Percentiles rank a stretch among this genome's conserved stretches.
Conservation (phyloP, 2,113 vertebrate genomes). For the Gasterosteus nipponicus region DNA sequence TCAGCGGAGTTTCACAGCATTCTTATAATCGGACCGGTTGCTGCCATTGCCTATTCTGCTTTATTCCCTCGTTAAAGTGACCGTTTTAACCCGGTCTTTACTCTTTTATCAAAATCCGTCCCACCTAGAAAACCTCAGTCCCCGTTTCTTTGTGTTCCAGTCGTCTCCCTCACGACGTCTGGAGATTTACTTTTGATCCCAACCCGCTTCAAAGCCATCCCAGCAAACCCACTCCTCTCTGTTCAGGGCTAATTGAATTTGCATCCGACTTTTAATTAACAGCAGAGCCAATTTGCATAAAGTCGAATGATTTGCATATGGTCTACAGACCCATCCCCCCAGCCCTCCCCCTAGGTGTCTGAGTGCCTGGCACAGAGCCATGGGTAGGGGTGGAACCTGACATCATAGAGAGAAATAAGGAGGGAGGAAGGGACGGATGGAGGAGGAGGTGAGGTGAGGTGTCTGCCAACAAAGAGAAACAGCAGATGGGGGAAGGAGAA, state of each 20-base stretch:
- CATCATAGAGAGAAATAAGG: conserved; percentile 19
- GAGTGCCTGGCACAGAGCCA: conserved; percentile 68
- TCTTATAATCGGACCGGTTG: conserved; percentile 10
- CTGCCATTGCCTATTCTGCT: not conserved
- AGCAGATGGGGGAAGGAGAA: conserved; percentile 54
- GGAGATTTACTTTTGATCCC: conserved; percentile 21
- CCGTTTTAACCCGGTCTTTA: not conserved
- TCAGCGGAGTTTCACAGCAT: not conserved
- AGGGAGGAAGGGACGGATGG: conserved; percentile 17
- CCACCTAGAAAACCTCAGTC: not conserved
- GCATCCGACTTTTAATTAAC: conserved; percentile 79
- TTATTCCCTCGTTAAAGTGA: conserved; percentile 12
- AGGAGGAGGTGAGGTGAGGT: conserved; percentile 55
- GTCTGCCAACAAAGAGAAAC: conserved; percentile 56
- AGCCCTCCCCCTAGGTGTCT: conserved; percentile 52
- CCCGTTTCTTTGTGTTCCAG: conserved; percentile 26
- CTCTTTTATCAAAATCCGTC: not conserved
- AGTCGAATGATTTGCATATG: conserved; percentile 62
- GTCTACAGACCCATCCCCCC: conserved; percentile 11
- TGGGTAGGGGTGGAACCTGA: conserved; percentile 44
- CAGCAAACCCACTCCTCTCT: conserved; percentile 25
- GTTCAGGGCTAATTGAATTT: conserved; percentile 71
- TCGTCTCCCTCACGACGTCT: not conserved
- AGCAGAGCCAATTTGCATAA: conserved; percentile 63
- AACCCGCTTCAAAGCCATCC: not conserved